phyloP scores from a whole-genome alignment of 1,140 invertebrate genomes.

The Medauroidea extradentata region DNA sequence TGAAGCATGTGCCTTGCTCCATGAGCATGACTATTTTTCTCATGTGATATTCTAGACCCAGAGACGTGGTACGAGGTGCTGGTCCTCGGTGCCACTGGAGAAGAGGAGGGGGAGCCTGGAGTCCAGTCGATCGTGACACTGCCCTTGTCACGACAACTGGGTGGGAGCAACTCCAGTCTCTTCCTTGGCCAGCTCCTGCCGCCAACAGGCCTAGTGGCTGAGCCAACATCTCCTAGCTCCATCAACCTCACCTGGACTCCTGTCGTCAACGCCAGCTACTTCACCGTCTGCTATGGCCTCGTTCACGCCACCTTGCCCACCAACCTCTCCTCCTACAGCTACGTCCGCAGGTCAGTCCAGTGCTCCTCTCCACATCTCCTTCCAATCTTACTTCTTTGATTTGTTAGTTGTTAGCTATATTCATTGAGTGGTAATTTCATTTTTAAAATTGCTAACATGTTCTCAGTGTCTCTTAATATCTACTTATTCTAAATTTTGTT shows the following conservation, averaged over 20 bases:
- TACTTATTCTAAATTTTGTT: not conserved
- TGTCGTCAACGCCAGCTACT: slow-evolving; percentile 36
- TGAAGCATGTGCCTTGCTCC: too few relatives aligned
- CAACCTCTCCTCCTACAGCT: slow-evolving; percentile 26
- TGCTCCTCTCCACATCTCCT: too few relatives aligned
- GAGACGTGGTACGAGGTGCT: slow-evolving; percentile 46
- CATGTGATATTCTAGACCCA: too few relatives aligned
- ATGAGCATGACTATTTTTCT: too few relatives aligned
- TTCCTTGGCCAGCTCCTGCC: slow-evolving; percentile 21
- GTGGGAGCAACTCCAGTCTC: not conserved
- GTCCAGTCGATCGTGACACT: slow-evolving; percentile 31
- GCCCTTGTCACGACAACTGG: slow-evolving; percentile 9
- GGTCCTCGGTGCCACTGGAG: slow-evolving; percentile 25
- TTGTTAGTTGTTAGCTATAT: too few relatives aligned
- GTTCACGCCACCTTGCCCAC: slow-evolving; percentile 31
- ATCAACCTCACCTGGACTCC: slow-evolving; percentile 48
- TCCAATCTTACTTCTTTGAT: too few relatives aligned
- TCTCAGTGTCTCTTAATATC: not conserved
- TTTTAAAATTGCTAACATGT: too few relatives aligned
- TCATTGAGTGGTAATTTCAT: too few relatives aligned
- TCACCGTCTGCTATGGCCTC: slow-evolving; percentile 47
- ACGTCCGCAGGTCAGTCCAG: slow-evolving; percentile 34
- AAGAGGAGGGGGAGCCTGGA: slow-evolving; percentile 29
- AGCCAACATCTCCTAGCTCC: slow-evolving; percentile 43
- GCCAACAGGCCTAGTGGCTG: slow-evolving; percentile 47